Base-by-base conservation (phyloP, 2,113 vertebrate genomes). In the Plestiodon gilberti region DNA sequence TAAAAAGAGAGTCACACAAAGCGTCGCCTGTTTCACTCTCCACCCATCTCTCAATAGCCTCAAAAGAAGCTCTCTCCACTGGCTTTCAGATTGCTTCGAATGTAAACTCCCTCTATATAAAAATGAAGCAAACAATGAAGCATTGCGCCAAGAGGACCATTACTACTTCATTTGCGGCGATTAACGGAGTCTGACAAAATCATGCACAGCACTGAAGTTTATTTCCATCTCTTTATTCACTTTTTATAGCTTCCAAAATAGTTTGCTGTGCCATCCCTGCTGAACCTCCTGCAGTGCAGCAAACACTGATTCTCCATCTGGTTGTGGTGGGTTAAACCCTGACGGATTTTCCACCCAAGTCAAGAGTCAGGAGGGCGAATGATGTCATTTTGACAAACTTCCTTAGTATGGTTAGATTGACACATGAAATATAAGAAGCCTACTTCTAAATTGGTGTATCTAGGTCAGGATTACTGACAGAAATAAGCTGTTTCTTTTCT, bases 151-250 rank as follows among this genome's bases (percentile, higher is more conserved):
- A 25, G 91, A 89, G 28, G 35, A 78, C 78, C 52, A 38, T 43
- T 33, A 33, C n/a, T 71, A 38, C 22, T 64, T 67, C 59, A 40
- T 82, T 87, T 59, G 10, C 35, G 11, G 48, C 48, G 71, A 93
- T 83, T 62, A 76, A 86, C 81, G 78, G 71, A 59, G 43, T 81
- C 89, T 88, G 75, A 65, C 30, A 84, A 78, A n/a, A 89, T 69
- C 83, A 7, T n/a, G 62, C 33, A 43, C 83, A 85, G 73, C 48
- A 59, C 11, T 55, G 61, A 62, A 48, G 62, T 90, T 80, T 0
- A 18, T 73, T 78, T 83, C 64, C 84, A 52, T 61, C n/a, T 28
- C 67, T 64, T 59, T 35, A 18, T 3, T 83, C 6, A 59, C 35
- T 55, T 59, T 81, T 48, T 67, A 61, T 23, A 67, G 8, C 38